Conservation (phyloP, 2,113 vertebrate genomes). For the Tringa solitaria region DNA sequence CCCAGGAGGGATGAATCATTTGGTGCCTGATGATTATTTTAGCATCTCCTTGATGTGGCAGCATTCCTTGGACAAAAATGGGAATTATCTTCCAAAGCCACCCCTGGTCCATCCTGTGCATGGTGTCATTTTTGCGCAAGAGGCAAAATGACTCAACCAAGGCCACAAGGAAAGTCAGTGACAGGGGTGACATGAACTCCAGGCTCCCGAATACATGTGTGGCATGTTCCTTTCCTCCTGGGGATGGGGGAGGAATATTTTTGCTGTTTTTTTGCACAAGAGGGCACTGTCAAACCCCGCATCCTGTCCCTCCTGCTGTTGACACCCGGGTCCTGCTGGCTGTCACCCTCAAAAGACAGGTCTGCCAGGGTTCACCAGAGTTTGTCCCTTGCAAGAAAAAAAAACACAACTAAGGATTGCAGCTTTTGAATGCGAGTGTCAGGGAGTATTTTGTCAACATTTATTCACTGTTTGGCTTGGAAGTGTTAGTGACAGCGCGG, state of each 20-base stretch:
- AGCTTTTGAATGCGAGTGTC: not conserved
- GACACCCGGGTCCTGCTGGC: not conserved
- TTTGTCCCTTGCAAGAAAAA: not conserved
- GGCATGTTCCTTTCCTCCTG: not conserved
- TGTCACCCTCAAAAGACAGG: no score
- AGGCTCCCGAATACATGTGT: not conserved
- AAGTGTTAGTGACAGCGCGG: not conserved
- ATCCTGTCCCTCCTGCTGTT: not conserved
- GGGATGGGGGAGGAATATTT: not conserved
- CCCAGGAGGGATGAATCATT: not conserved
- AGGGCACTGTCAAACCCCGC: not conserved
- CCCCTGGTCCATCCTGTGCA: not conserved
- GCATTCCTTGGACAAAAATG: not conserved
- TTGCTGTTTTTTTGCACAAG: not conserved
- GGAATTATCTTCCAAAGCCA: not conserved
- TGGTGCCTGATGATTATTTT: not conserved
- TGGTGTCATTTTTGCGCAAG: not conserved
- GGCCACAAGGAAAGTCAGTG: rapidly evolving
- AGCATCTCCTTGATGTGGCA: not conserved
- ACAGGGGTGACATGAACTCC: not conserved
- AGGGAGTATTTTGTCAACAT: conserved; percentile 66
- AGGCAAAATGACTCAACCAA: not conserved
- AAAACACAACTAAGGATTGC: not conserved
- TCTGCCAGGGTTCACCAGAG: not conserved
- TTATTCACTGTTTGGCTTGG: conserved; percentile 27